phyloP scores from a whole-genome alignment of 2,888 invertebrate genomes.

The Cerastis rubricosa region DNA sequence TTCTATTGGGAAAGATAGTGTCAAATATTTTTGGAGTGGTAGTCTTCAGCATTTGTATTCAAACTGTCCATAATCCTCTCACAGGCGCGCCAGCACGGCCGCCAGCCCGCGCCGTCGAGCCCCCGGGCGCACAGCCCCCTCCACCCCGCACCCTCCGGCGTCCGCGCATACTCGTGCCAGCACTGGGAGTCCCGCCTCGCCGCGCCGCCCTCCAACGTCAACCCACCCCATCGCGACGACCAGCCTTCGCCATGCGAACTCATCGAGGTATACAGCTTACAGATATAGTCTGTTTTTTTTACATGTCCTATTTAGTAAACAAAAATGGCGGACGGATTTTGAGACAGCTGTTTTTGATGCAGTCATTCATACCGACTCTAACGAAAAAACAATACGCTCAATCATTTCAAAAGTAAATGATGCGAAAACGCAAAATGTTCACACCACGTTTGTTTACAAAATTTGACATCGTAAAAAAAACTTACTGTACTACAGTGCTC shows the following conservation, averaged over 20 bases:
- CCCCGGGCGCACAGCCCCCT: slow-evolving; percentile 88
- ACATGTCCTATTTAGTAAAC: slow-evolving; percentile 37
- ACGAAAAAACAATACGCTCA: neutral
- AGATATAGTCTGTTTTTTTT: slow-evolving; percentile 12
- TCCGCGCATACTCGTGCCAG: slow-evolving; percentile 91
- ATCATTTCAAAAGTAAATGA: neutral
- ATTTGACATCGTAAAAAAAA: slow-evolving; percentile 29
- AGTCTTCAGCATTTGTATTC: neutral
- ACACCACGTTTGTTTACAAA: slow-evolving; percentile 27
- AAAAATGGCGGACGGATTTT: slow-evolving; percentile 15
- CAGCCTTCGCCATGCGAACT: slow-evolving; percentile 86
- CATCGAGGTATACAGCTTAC: slow-evolving; percentile 83
- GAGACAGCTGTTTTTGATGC: neutral
- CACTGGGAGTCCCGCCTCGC: slow-evolving; percentile 91
- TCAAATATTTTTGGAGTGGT: neutral
- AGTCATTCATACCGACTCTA: neutral
- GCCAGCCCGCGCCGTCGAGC: slow-evolving; percentile 89
- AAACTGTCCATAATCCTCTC: neutral
- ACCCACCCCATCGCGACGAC: slow-evolving; percentile 87
- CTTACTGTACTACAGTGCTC: slow-evolving; percentile 44
- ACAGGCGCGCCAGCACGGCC: slow-evolving; percentile 90
- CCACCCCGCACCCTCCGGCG: slow-evolving; percentile 90
- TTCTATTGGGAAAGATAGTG: neutral
- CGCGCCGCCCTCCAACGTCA: slow-evolving; percentile 86
- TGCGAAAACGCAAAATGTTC: neutral